Evolutionary conservation across 2,113 vertebrate genomes (phyloP), one percentile per base, ranked within the genome.

Genomic region (Steatornis caripensis): DNA sequence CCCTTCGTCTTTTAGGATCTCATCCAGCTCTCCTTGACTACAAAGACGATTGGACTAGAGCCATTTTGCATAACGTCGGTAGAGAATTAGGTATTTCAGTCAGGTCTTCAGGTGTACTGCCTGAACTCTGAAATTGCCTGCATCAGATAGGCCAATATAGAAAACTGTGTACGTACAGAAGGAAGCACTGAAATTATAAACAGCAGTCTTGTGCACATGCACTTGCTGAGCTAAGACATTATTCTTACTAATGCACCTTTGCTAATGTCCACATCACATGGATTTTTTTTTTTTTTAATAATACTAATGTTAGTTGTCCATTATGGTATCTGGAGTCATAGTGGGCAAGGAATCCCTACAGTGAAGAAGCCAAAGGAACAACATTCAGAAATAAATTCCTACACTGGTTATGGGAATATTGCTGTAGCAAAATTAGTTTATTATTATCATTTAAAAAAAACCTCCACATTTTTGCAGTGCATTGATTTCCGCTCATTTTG

Each of bases 161-260:
- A 87, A 90, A 95, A 80, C n/a, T 45, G 43, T 84, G 60, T 87
- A 58, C 92, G 90, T 54, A 75, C 45, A 87, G 70, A 84, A 96
- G 83, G 61, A 90, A 95, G 79, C 68, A 53, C 69, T 87, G 87
- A 95, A 96, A 96, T 95, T 94, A 96, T 68, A 91, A 72, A 89
- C 30, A 93, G 72, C 68, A 5, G 1, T 15, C 76, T 74, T 75
- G 48, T 49, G 43, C 84, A 51, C 84, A 46, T 39, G 62, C 84
- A n/a, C 74, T 91, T 76, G 82, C 90, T 77, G 84, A 80, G 80
- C 89, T 70, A 70, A 94, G 72, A 87, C 87, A 91, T 96, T 93
- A 94, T 84, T 95, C 93, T 94, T 95, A 69, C 27, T 97, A 96
- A 97, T 97, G 94, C 87, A 95, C 81, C 81, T 95, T 92, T 94